These are phyloP conservation scores for Meandrina meandrites DNA, from an alignment of 92 coral and sea anemone species.

Conservation along the genomic window DNA sequence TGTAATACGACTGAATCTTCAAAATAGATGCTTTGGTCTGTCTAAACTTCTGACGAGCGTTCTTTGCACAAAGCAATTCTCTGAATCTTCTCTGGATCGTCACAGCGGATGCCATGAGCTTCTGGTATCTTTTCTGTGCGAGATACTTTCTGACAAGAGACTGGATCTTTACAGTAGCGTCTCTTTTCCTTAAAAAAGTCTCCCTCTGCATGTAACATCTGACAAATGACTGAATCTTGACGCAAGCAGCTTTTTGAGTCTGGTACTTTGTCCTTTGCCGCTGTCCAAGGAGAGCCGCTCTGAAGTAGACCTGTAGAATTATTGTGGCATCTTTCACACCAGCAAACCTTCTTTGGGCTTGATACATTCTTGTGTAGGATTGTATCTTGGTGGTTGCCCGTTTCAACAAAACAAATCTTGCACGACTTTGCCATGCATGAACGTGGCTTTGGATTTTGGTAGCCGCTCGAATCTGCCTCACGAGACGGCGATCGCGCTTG, in stretches of 20 bases:
- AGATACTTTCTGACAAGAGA: slow-evolving; percentile 45
- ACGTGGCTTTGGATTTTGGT: slow-evolving; percentile 51
- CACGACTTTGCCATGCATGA: slow-evolving; percentile 41
- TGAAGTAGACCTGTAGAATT: slow-evolving; percentile 47
- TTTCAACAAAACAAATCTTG: slow-evolving; percentile 34
- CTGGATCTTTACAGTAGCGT: slow-evolving; percentile 68
- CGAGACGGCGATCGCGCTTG: slow-evolving; percentile 59
- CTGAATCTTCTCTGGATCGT: slow-evolving; percentile 60
- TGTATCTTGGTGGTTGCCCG: slow-evolving; percentile 51
- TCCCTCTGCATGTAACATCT: slow-evolving; percentile 53
- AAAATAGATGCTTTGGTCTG: slow-evolving; percentile 45
- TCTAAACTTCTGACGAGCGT: slow-evolving; percentile 36
- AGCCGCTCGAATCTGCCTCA: slow-evolving; percentile 53
- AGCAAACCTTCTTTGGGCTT: slow-evolving; percentile 39
- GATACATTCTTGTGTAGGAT: slow-evolving; percentile 45
- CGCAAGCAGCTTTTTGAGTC: slow-evolving; percentile 48
- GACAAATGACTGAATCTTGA: slow-evolving; percentile 67
- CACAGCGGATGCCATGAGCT: slow-evolving; percentile 34
- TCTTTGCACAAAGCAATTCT: slow-evolving; percentile 40
- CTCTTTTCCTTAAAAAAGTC: slow-evolving; percentile 32
- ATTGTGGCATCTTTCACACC: slow-evolving; percentile 36
- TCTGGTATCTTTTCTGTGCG: slow-evolving; percentile 50
- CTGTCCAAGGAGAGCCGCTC: slow-evolving; percentile 51
- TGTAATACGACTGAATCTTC: slow-evolving; percentile 65
- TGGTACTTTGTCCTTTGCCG: slow-evolving; percentile 35